A percentile compares a stretch with the other conserved stretches of the same genome.
phyloP scores from a whole-genome alignment of 2,888 invertebrate species.

The Endotricha flammealis region DNA sequence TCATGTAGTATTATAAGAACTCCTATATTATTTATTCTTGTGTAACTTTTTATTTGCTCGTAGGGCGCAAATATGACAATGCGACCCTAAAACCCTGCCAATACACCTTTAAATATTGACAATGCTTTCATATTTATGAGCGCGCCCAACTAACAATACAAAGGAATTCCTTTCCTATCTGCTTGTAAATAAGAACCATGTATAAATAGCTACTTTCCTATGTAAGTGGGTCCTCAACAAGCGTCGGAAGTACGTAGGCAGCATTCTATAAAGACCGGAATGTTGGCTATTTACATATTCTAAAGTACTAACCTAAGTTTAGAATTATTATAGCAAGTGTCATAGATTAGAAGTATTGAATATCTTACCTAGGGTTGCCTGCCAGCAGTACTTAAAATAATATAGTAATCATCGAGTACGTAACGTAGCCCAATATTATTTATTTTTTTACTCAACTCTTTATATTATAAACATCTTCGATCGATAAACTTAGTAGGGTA shows the following conservation, averaged over 20 bases:
- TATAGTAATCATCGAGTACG: not conserved
- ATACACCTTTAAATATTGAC: constrained; percentile 6
- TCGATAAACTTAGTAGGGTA: too few species aligned
- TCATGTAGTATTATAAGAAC: too few species aligned
- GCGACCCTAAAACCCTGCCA: not conserved
- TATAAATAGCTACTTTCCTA: not conserved
- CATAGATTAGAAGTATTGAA: too few species aligned
- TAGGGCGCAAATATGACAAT: constrained; percentile 2
- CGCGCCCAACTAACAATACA: not conserved
- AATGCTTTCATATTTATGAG: constrained; percentile 6
- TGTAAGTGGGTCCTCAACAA: constrained; percentile 7
- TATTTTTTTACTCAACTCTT: too few species aligned
- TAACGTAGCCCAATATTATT: too few species aligned
- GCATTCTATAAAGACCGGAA: constrained; percentile 6
- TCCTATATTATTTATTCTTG: too few species aligned
- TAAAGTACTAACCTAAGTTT: too few species aligned
- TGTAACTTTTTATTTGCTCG: not conserved
- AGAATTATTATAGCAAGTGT: too few species aligned
- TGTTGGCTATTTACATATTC: constrained; percentile 8
- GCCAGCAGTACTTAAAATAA: constrained; percentile 2
- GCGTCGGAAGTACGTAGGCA: constrained; percentile 10
- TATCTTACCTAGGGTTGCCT: not conserved
- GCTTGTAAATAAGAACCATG: not conserved
- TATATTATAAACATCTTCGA: too few species aligned
- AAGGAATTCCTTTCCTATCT: not conserved